phyloP scores from a whole-genome alignment of 2,888 invertebrate genomes.

The Biston betularia region DNA sequence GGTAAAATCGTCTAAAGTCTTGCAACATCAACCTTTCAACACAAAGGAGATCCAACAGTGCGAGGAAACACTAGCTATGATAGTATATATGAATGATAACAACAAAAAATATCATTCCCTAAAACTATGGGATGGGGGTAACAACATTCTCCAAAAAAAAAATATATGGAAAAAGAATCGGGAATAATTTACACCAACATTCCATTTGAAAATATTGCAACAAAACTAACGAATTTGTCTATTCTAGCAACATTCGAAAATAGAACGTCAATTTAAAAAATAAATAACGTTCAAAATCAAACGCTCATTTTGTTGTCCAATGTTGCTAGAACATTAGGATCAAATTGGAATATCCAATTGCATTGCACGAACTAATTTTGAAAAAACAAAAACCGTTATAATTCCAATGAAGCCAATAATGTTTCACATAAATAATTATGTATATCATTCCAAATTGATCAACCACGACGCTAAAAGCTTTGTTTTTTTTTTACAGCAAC shows the following conservation, averaged over 20 bases:
- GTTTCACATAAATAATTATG: slow-evolving; percentile 62
- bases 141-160: slow-evolving; percentile 87
- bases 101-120: slow-evolving; percentile 77
- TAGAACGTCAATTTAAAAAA: slow-evolving; percentile 28
- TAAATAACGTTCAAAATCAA: slow-evolving; percentile 14
- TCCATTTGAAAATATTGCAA: slow-evolving; percentile 87
- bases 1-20: slow-evolving; percentile 62
- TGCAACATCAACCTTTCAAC: slow-evolving; percentile 77
- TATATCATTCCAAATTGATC: slow-evolving; percentile 81
- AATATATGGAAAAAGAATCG: slow-evolving; percentile 57
- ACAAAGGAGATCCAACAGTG: slow-evolving; percentile 77
- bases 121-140: slow-evolving; percentile 72
- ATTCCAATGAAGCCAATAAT: slow-evolving; percentile 75
- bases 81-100: slow-evolving; percentile 71
- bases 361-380: slow-evolving; percentile 27
- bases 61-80: slow-evolving; percentile 77
- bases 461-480: slow-evolving; percentile 71
- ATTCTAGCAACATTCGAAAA: slow-evolving; percentile 74
- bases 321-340: slow-evolving; percentile 80
- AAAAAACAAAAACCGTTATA: slow-evolving; percentile 43
- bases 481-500: slow-evolving; percentile 62
- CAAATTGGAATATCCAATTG: slow-evolving; percentile 76
- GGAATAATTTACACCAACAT: slow-evolving; percentile 88
- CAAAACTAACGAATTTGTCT: slow-evolving; percentile 61
- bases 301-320: slow-evolving; percentile 27